Evolutionary conservation across 92 coral and sea anemone genomes (phyloP), one percentile per base, ranked within the genome.

Genomic region (Zoanthus gigantus): DNA sequence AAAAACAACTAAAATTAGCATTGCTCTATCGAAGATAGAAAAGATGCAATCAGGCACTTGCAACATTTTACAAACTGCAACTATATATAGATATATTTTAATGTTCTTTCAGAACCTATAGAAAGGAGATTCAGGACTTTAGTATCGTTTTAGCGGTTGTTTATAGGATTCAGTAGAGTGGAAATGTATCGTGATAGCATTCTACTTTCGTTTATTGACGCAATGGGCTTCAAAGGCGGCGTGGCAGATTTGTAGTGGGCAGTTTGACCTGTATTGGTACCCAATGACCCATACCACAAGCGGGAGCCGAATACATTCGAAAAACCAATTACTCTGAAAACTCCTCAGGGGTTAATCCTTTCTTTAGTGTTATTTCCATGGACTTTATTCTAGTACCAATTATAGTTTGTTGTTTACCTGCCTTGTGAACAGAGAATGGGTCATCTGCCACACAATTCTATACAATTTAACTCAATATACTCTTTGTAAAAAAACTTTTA

Each of bases 341-440:
- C 89, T 89, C 96, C 93, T 90, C 85, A 74, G 98, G 98, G 98
- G 94, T 91, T 84, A 74, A 89, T 95, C 91, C 93, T 93, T 87
- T 88, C 34, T 58, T 82, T 34, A 85, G 98, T 92, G 94, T 91
- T 83, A 91, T 95, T 93, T 90, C 92, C 98, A 89, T 90, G 91
- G 94, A 90, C 92, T 93, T 95, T 92, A 93, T 95, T 95, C 94
- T 95, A 77, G 87, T 66, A 83, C 93, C 93, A 95, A 95, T 95
- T 93, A 95, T 90, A 78, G 89, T 82, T 96, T 89, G 98, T 95
- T 95, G 98, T 95, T 95, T 92, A 67, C 72, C 85, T 82, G 88
- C 98, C 92, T 89, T 91, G 87, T 89, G 90, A 95, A 95, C 98
- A 95, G 90, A 88, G 90, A 91, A 91, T 95, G 95, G 98, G 98